Conservation (phyloP, 53 echinoderm and acorn worm genomes). For the Zoroaster sp. region DNA sequence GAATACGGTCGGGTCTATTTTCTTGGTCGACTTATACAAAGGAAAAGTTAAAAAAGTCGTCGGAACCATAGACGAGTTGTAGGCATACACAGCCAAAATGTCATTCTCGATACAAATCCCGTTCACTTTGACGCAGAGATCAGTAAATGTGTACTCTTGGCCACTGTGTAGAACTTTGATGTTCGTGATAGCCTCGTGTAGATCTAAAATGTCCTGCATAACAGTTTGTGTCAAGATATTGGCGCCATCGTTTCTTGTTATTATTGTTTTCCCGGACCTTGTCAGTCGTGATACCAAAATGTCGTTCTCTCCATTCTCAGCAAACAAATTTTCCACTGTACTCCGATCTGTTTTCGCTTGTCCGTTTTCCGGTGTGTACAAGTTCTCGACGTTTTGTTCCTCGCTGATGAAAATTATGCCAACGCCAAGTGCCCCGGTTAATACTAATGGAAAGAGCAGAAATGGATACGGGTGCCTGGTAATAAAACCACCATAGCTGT, state of each 20-base stretch:
- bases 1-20: neutral
- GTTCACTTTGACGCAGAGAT: constrained; percentile 48
- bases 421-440: constrained; percentile 51
- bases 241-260: neutral
- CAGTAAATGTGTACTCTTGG: neutral
- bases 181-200: constrained; percentile 43
- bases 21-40: neutral
- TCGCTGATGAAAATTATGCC: constrained; percentile 41
- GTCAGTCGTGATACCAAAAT: neutral
- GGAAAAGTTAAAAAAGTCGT: constrained; percentile 3
- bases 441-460: constrained; percentile 54
- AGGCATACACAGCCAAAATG: constrained; percentile 4
- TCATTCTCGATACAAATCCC: constrained; percentile 43
- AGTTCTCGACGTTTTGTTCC: constrained; percentile 16
- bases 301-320: neutral
- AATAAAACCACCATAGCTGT: constrained; percentile 72
- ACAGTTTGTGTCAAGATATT: constrained; percentile 30
- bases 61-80: neutral
- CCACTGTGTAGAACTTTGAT: neutral
- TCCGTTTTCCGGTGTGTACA: constrained; percentile 53
- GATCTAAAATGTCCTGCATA: constrained; percentile 28
- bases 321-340: constrained; percentile 34
- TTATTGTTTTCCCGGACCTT: constrained; percentile 13
- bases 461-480: constrained; percentile 71
- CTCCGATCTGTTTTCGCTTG: constrained; percentile 20